Conservation (phyloP, 2,888 invertebrate species). For the Trissolcus japonicus region DNA sequence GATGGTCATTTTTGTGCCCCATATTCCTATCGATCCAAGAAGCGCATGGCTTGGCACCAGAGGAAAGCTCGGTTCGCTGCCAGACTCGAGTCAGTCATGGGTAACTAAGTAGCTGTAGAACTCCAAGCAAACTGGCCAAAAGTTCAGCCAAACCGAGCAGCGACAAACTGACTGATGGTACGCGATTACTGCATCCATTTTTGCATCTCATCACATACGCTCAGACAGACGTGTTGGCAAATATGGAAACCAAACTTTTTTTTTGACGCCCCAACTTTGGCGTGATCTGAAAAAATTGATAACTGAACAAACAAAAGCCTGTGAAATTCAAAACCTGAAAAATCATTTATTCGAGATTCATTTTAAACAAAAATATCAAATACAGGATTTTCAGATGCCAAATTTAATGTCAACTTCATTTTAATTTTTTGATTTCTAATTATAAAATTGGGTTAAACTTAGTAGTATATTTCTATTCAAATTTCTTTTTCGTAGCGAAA, state of each 20-base stretch:
- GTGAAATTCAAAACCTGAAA: too few species aligned
- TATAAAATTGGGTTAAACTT: too few species aligned
- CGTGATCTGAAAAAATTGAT: too few species aligned
- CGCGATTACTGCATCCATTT: constrained; percentile 24
- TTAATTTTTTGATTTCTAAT: too few species aligned
- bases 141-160: constrained; percentile 36
- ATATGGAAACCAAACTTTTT: constrained; percentile 1
- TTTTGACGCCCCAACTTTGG: too few species aligned
- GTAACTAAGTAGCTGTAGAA: constrained; percentile 53
- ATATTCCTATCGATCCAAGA: constrained; percentile 34
- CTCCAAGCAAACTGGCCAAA: constrained; percentile 38
- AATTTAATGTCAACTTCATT: too few species aligned
- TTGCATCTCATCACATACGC: constrained; percentile 27
- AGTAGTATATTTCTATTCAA: too few species aligned
- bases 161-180: constrained; percentile 46
- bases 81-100: constrained; percentile 38
- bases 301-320: too few species aligned
- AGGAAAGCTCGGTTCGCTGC: constrained; percentile 28
- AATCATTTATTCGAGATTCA: too few species aligned
- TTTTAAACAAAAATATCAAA: too few species aligned
- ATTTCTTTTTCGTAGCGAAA: too few species aligned
- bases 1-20: constrained; percentile 27
- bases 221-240: constrained; percentile 6
- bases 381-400: too few species aligned
- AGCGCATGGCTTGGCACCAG: constrained; percentile 17